Conservation (phyloP, 2,888 invertebrate species). For the Antheraea assamensis region DNA sequence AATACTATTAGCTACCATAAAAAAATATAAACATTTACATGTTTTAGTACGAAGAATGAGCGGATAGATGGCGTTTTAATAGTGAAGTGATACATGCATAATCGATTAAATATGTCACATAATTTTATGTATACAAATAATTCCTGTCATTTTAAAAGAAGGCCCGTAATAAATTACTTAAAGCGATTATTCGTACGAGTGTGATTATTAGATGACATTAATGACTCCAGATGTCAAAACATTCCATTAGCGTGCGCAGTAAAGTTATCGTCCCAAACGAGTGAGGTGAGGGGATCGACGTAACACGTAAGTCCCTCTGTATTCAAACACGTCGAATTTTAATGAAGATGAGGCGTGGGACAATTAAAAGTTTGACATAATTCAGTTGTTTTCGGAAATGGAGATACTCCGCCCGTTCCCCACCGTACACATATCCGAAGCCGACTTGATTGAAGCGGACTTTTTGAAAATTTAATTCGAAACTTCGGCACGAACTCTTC, state of each 20-base stretch:
- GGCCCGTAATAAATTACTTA: no score
- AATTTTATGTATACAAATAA: no score
- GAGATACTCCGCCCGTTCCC: constrained; percentile 20
- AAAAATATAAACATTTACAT: no score
- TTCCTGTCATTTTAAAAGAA: no score
- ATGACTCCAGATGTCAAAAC: background rate
- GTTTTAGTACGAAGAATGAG: no score
- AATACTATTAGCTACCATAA: no score
- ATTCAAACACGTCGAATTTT: constrained; percentile 60
- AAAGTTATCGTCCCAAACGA: background rate
- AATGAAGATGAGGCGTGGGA: constrained; percentile 62
- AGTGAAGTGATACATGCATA: no score
- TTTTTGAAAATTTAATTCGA: constrained; percentile 57
- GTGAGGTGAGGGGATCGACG: background rate
- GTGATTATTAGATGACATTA: background rate
- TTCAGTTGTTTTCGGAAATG: constrained; percentile 52
- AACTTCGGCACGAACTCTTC: constrained; percentile 44
- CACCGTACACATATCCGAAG: constrained; percentile 43
- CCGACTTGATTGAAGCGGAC: constrained; percentile 50
- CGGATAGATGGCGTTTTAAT: no score
- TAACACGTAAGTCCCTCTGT: background rate
- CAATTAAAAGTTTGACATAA: constrained; percentile 70
- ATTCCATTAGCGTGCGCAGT: constrained; percentile 2
- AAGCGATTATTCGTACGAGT: background rate
- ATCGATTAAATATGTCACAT: no score